Conservation (phyloP, 2,113 vertebrate genomes). For the Microcebus lehilahytsara region DNA sequence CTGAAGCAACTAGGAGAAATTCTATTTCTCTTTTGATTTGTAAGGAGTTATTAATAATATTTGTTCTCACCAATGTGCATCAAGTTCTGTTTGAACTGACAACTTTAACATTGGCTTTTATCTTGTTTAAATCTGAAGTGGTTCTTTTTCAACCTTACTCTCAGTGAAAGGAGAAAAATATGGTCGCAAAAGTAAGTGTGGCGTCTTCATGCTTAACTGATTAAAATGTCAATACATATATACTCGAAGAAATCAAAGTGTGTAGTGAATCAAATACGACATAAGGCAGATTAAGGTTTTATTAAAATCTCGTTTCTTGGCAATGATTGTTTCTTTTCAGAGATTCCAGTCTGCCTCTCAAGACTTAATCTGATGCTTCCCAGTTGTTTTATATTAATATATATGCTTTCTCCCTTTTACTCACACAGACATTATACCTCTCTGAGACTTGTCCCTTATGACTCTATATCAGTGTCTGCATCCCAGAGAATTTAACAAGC, state of each 20-base stretch:
- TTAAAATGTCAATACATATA: neutral
- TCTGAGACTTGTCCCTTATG: neutral
- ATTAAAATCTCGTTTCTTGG: slow-evolving; percentile 16
- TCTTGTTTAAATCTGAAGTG: neutral
- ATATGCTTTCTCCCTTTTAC: neutral
- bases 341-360: neutral
- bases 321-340: neutral
- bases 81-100: neutral
- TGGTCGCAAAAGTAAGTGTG: neutral
- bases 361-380: neutral
- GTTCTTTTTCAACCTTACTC: neutral
- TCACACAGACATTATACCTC: neutral
- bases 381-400: neutral
- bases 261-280: neutral
- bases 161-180: neutral
- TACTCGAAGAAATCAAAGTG: neutral
- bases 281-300: neutral
- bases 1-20: neutral
- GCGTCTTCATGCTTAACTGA: neutral
- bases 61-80: neutral
- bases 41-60: neutral
- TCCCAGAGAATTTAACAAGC: neutral
- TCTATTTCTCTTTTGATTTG: neutral
- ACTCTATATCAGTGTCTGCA: neutral
- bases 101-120: neutral